Conservation (phyloP, 2,113 vertebrate species). For the Sceloporus undulatus region DNA sequence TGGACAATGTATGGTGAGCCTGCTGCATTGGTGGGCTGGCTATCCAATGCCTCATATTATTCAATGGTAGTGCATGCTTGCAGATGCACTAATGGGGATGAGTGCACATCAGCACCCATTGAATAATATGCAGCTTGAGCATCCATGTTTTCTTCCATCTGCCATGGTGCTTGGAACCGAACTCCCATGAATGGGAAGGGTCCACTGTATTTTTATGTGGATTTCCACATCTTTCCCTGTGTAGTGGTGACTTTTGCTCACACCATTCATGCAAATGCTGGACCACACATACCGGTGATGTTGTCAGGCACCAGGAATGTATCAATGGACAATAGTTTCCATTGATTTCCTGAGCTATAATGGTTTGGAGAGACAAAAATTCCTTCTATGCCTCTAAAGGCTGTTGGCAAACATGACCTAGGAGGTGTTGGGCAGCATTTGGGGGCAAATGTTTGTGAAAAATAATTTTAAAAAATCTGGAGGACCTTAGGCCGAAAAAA, state of each 20-base stretch:
- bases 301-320: background rate
- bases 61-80: no score
- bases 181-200: no score
- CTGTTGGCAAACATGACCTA: no score
- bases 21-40: no score
- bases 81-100: no score
- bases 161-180: background rate
- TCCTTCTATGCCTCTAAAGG: no score
- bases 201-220: background rate
- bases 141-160: background rate
- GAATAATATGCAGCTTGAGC: background rate
- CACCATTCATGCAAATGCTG: background rate
- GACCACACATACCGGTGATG: background rate
- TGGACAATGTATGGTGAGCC: background rate
- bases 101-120: background rate
- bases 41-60: no score
- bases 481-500: no score
- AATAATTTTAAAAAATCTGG: no score
- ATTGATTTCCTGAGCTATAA: background rate
- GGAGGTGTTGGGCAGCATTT: no score
- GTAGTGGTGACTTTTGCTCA: background rate
- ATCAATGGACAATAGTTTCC: background rate
- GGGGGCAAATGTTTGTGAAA: no score
- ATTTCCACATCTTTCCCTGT: background rate
- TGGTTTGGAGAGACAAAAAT: no score